Conservation (phyloP, 2,113 vertebrate genomes). For the Pundamilia nyererei region DNA sequence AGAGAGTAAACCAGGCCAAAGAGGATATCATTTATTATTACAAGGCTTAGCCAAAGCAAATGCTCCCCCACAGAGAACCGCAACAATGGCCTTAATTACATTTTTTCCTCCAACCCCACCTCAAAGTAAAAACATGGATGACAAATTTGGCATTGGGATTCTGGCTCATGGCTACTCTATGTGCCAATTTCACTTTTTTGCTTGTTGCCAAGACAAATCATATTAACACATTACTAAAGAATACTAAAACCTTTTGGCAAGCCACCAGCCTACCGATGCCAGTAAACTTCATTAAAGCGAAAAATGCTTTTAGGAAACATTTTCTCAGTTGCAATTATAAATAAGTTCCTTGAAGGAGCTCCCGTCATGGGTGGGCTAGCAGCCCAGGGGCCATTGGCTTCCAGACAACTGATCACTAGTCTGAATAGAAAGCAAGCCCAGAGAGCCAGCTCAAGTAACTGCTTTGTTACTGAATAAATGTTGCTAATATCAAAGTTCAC, state of each 20-base stretch:
- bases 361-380: slow-evolving; percentile 74
- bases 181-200: slow-evolving; percentile 65
- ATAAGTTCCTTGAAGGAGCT: slow-evolving; percentile 70
- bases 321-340: slow-evolving; percentile 71
- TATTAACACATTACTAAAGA: slow-evolving; percentile 73
- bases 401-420: slow-evolving; percentile 73
- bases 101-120: slow-evolving; percentile 57
- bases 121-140: slow-evolving; percentile 64
- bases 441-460: slow-evolving; percentile 75
- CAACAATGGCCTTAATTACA: slow-evolving; percentile 74
- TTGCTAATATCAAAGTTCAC: slow-evolving; percentile 69
- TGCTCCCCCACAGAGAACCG: slow-evolving; percentile 55
- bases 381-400: slow-evolving; percentile 68
- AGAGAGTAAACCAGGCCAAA: slow-evolving; percentile 66
- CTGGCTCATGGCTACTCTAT: slow-evolving; percentile 58
- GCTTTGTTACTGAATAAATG: slow-evolving; percentile 77
- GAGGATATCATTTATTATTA: slow-evolving; percentile 70
- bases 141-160: slow-evolving; percentile 68
- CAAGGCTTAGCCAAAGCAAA: slow-evolving; percentile 62
- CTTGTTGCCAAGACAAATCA: slow-evolving; percentile 75
- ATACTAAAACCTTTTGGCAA: slow-evolving; percentile 71
- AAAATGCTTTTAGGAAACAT: slow-evolving; percentile 71
- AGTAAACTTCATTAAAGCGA: slow-evolving; percentile 66
- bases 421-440: slow-evolving; percentile 72
- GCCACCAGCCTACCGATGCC: slow-evolving; percentile 43